Evolutionary conservation across 2,888 invertebrate genomes (phyloP).

Genomic region (Agriopis marginaria): DNA sequence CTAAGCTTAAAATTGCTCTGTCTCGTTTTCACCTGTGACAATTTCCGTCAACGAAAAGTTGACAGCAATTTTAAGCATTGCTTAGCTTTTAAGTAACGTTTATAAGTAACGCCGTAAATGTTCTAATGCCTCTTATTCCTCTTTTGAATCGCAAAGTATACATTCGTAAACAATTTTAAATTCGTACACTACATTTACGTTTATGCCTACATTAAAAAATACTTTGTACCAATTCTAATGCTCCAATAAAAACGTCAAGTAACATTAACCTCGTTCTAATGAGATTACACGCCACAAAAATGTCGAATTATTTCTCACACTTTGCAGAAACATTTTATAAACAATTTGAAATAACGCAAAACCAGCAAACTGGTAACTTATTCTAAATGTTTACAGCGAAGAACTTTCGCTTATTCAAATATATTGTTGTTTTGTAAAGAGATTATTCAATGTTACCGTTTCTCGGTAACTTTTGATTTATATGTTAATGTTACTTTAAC

Average conservation of each 20-base stretch:
- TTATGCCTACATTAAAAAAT: not conserved
- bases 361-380: constrained; percentile 39
- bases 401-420: constrained; percentile 65
- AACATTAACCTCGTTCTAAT: constrained; percentile 33
- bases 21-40: too few relatives aligned
- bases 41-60: too few relatives aligned
- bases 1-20: too few relatives aligned
- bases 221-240: constrained; percentile 6
- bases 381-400: constrained; percentile 22
- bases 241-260: constrained; percentile 21
- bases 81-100: too few relatives aligned
- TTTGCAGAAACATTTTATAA: constrained; percentile 15
- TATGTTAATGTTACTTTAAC: constrained; percentile 38
- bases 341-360: constrained; percentile 34
- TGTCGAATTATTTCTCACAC: constrained; percentile 14
- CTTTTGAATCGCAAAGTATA: not conserved
- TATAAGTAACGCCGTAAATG: too few relatives aligned
- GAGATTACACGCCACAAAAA: constrained; percentile 32
- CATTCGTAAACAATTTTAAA: not conserved
- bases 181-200: constrained; percentile 1
- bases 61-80: too few relatives aligned
- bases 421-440: constrained; percentile 51
- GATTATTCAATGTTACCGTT: constrained; percentile 54
- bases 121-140: not conserved
- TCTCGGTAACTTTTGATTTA: constrained; percentile 39